phyloP scores from a whole-genome alignment of 2,797 vertebrate species.

The Distichodus sexfasciatus region DNA sequence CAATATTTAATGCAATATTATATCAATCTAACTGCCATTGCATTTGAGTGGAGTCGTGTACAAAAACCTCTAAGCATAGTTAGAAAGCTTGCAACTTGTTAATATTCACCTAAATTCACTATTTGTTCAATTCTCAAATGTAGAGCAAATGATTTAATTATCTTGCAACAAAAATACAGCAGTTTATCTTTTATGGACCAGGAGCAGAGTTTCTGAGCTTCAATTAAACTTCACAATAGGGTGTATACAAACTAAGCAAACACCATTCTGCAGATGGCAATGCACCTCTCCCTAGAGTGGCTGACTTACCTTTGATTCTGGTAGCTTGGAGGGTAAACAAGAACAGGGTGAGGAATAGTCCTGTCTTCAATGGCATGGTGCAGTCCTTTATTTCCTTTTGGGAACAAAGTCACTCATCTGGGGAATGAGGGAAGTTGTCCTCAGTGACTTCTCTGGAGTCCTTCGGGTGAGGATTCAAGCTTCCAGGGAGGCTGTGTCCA shows the following conservation, averaged over 20 bases:
- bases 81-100: not conserved
- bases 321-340: slow-evolving; percentile 83
- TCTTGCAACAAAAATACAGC: not conserved
- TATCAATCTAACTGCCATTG: too few relatives aligned
- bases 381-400: slow-evolving; percentile 56
- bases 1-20: not conserved
- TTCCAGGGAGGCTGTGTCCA: slow-evolving; percentile 38
- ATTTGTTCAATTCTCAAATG: not conserved
- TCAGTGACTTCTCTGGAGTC: slow-evolving; percentile 52
- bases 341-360: slow-evolving; percentile 80
- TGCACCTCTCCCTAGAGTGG: slow-evolving; percentile 26
- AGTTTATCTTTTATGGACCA: not conserved
- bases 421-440: slow-evolving; percentile 46
- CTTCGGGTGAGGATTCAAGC: slow-evolving; percentile 41
- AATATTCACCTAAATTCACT: not conserved
- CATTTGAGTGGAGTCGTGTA: too few relatives aligned
- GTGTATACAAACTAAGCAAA: slow-evolving; percentile 25
- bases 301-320: slow-evolving; percentile 83
- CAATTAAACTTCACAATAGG: slow-evolving; percentile 22
- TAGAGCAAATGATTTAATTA: not conserved
- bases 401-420: slow-evolving; percentile 62
- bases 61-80: not conserved
- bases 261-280: slow-evolving; percentile 30
- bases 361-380: slow-evolving; percentile 85
- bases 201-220: slow-evolving; percentile 10